A percentile compares a stretch with the other conserved stretches of the same genome.
These are phyloP conservation scores for Philopedon plagiatum DNA, from an alignment of 2,888 invertebrate species.

Conservation along the genomic window DNA sequence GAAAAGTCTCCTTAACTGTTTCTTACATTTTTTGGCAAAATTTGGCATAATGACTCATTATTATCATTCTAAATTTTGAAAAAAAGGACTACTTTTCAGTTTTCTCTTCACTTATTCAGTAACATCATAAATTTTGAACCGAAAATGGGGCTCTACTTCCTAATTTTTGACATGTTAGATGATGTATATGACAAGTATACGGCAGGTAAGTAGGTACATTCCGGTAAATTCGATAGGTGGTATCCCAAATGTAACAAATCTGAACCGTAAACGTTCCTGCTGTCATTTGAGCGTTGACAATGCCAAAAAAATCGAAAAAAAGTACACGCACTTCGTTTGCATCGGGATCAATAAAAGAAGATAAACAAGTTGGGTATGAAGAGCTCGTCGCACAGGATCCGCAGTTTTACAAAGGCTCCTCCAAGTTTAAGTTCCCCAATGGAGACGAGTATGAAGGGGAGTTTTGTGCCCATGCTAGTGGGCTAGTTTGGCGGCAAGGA, in stretches of 20 bases:
- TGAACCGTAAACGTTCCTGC: no score
- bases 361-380: constrained; percentile 2
- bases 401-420: constrained; percentile 60
- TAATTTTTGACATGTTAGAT: not conserved
- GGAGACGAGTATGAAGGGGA: constrained; percentile 74
- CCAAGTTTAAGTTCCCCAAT: constrained; percentile 71
- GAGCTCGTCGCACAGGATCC: constrained; percentile 46
- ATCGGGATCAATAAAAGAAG: not conserved
- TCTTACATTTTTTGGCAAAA: constrained; percentile 25
- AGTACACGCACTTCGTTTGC: not conserved
- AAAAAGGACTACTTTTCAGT: not conserved
- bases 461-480: constrained; percentile 73
- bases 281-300: not conserved
- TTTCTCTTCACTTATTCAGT: not conserved
- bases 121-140: not conserved
- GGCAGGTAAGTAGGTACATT: no score
- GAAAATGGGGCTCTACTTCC: not conserved
- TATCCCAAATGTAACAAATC: no score
- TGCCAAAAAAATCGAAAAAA: constrained; percentile 34
- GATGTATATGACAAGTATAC: not conserved
- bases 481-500: constrained; percentile 66
- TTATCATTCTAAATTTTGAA: constrained; percentile 13
- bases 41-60: not conserved
- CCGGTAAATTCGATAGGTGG: no score
- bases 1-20: not conserved